Conservation (phyloP, 2,888 invertebrate genomes). For the Amphimallon solstitiale region DNA sequence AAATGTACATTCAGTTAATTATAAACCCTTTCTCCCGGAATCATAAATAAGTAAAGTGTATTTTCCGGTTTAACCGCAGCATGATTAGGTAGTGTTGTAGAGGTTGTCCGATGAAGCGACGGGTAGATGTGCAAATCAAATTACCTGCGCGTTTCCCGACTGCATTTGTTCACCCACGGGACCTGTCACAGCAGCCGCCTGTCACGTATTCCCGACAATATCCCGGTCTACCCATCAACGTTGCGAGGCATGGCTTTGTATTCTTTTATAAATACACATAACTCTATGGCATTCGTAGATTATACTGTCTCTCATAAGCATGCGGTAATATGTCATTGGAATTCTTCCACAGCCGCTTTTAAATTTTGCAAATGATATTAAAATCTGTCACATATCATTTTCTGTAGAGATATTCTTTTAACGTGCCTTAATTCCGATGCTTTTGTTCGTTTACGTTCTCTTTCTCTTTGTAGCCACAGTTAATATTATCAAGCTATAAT, state of each 20-base stretch:
- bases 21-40: constrained; percentile 23
- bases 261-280: constrained; percentile 26
- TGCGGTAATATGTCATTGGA: constrained; percentile 20
- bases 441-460: not conserved
- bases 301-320: constrained; percentile 18
- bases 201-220: constrained; percentile 53
- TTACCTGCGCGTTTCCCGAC: constrained; percentile 55
- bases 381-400: constrained; percentile 22
- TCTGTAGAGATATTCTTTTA: not conserved
- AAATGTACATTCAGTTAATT: constrained; percentile 3
- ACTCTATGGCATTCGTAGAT: constrained; percentile 22
- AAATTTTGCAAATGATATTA: constrained; percentile 12
- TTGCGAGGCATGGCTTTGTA: constrained; percentile 11
- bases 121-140: constrained; percentile 56
- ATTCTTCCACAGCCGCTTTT: constrained; percentile 8
- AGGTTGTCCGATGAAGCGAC: constrained; percentile 55
- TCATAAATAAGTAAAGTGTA: constrained; percentile 34
- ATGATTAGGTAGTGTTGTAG: constrained; percentile 53
- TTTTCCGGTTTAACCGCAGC: constrained; percentile 46
- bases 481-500: no score
- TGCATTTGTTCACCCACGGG: constrained; percentile 51
- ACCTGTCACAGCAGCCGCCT: constrained; percentile 51
- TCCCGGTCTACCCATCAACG: constrained; percentile 10
- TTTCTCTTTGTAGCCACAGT: no score
- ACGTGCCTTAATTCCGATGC: not conserved